Evolutionary conservation across 2,888 invertebrate genomes (phyloP).

Genomic region (Drosophila helvetica): DNA sequence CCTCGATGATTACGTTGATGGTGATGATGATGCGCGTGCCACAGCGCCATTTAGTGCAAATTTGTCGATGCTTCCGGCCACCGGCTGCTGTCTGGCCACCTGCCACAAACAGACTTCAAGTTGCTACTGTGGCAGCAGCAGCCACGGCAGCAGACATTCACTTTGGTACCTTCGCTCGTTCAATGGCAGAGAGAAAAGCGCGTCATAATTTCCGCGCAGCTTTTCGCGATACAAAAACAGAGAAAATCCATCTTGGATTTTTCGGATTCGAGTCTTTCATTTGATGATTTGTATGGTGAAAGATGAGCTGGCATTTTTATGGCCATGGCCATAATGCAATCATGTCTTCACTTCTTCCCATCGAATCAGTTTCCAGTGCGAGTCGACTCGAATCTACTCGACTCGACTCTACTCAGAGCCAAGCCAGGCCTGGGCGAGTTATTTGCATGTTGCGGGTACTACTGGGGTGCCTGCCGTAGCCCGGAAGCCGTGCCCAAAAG

Average conservation of each 20-base stretch:
- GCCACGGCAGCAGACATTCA: constrained; percentile 56
- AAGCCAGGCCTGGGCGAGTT: constrained; percentile 8
- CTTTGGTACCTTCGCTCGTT: constrained; percentile 53
- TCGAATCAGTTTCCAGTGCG: neutral
- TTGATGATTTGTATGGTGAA: constrained; percentile 39
- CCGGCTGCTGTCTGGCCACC: constrained; percentile 40
- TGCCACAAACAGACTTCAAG: constrained; percentile 47
- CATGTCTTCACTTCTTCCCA: constrained; percentile 33
- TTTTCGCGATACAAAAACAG: constrained; percentile 27
- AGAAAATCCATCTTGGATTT: neutral
- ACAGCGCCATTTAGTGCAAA: constrained; percentile 69
- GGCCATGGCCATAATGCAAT: constrained; percentile 20
- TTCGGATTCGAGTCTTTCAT: neutral
- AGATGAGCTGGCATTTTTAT: constrained; percentile 61
- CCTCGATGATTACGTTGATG: constrained; percentile 33
- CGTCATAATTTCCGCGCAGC: constrained; percentile 67
- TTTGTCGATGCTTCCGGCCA: constrained; percentile 73
- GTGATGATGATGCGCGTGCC: constrained; percentile 72
- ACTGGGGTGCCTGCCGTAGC: constrained; percentile 13
- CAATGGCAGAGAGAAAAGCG: constrained; percentile 70
- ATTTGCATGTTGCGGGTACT: constrained; percentile 27
- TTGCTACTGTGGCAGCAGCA: constrained; percentile 44
- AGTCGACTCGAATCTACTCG: constrained; percentile 19
- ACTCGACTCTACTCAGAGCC: constrained; percentile 15
- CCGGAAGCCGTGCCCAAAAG: constrained; percentile 71